phyloP scores from a whole-genome alignment of 2,797 vertebrate genomes.

The Urocyon cinereoargenteus region DNA sequence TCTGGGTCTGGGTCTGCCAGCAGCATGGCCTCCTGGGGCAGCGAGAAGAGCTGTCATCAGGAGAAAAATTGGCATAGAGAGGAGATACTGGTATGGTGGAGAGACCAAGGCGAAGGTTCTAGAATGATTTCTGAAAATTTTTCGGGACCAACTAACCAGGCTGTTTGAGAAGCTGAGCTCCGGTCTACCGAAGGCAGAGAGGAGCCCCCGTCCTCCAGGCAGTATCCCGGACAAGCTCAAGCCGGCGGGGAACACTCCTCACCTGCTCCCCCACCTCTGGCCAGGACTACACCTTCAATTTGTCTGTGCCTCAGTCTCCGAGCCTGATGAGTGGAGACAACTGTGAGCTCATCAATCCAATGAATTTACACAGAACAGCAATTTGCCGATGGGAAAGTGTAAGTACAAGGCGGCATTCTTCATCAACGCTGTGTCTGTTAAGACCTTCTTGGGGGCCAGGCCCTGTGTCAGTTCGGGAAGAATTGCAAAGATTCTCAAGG shows the following conservation, averaged over 20 bases:
- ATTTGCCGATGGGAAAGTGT: background rate
- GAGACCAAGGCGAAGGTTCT: background rate
- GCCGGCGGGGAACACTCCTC: background rate
- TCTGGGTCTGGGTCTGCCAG: background rate
- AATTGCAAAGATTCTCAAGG: background rate
- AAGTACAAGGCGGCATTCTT: background rate
- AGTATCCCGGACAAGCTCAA: background rate
- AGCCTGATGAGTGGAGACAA: background rate
- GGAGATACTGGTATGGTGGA: background rate
- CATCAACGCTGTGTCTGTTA: too few species aligned
- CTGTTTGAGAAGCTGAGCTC: background rate
- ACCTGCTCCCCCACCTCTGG: fast-evolving
- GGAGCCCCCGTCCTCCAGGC: background rate
- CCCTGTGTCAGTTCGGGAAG: background rate
- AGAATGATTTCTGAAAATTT: background rate
- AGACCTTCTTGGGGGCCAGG: background rate
- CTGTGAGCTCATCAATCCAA: background rate
- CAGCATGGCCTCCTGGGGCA: background rate
- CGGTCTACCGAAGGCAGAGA: background rate
- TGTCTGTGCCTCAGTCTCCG: background rate
- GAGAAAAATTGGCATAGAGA: background rate
- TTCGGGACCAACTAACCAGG: background rate
- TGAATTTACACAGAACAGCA: background rate
- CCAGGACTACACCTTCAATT: fast-evolving
- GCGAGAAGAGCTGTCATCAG: background rate